Evolutionary conservation across 2,888 invertebrate species (phyloP), one percentile per base, ranked within the genome.

Genomic region (Trichogramma dendrolimi): DNA sequence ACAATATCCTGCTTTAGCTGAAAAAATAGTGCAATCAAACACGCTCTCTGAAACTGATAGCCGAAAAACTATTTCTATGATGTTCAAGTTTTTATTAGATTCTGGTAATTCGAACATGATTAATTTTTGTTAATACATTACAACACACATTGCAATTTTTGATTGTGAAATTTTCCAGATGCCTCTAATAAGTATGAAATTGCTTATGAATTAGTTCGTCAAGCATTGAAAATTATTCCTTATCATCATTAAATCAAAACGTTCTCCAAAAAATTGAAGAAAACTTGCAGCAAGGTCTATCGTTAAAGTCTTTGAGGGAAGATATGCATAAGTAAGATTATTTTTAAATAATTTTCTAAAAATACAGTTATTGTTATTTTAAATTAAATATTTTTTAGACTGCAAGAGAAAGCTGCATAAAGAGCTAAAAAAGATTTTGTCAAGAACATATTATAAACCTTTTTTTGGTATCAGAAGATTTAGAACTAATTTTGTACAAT

Each of bases 181-280:
- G 11, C 47, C 2, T 40, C 59, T 11, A 51, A 61, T 1, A 66
- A 61, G 55, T 61, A 58, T 46, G 47, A 61, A 10, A 27, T 63
- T 38, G 51, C 59, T 39, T 59, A 43, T n/a, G 56, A 63, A 4
- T 63, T 60, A n/a, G 38, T 66, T 5, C 46, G 14, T 40, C n/a
- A 48, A 0, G 14, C 10, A 40, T 38, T 8, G 0, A 57, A 61
- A 55, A 4, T 40, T 7, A 3, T 59, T 0, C 4, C 14, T n/a
- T 5, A 54, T 4, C 4, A 48, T 6, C 4, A 39, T 39, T 66
- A 10, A 43, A 60, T 27, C 2, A n/a, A 3, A 8, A 10, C 0
- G 5, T 50, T 8, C 6, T 61, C 1, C 10, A 7, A 4, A 6
- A 4, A 6, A 47, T 65, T 10, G 41, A 57, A 41, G 10, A 53